Evolutionary conservation across 2,113 vertebrate species (phyloP), one percentile per base, ranked within the genome.

Genomic region (Alethe castanea): DNA sequence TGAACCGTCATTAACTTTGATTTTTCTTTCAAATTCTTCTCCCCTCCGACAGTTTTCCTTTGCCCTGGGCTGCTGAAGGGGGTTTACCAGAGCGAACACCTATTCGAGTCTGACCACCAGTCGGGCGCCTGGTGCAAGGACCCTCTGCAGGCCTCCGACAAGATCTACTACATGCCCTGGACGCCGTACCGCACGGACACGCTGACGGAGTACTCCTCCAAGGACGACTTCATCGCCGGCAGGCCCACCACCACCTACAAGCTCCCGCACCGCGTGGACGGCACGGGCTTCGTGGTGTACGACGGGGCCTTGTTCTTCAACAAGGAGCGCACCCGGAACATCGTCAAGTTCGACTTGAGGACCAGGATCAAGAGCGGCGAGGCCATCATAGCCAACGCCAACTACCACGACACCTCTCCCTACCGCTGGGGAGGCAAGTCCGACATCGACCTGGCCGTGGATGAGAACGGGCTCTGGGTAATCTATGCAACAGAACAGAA

Each of bases 121-220:
- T 99, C 99, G 2, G 99, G 99, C 56, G 99, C 99, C 18, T 99
- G 99, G 99, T 99, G 99, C 98, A 99, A 99, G 96, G 99, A 99
- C 96, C 99, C 99, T 54, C 98, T 99, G 4, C 99, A 99, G 95
- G 99, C 99, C 13, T 99, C 99, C 0, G 99, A 99, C 97, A 99
- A 99, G 98, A 99, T 99, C 93, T 99, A 99, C 97, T 99, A 99
- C 96, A 99, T 99, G 99, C 99, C 99, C 19, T 99, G 99, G 99
- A 99, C 99, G 0, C 99, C 99, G 0, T 99, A 99, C 95, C 98
- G 99, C 81, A 99, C 99, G 0, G 99, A 99, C 94, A 99, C 99
- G 0, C 96, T 99, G 78, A 99, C 99, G 0, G 99, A 99, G 33
- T 99, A 99, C 91, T 99, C 99, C 50, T 99, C 99, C 94, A 99